Percentiles rank a stretch among this genome's conserved stretches.
Evolutionary conservation across 2,888 invertebrate species (phyloP).

Genomic region (Cabera pusaria): DNA sequence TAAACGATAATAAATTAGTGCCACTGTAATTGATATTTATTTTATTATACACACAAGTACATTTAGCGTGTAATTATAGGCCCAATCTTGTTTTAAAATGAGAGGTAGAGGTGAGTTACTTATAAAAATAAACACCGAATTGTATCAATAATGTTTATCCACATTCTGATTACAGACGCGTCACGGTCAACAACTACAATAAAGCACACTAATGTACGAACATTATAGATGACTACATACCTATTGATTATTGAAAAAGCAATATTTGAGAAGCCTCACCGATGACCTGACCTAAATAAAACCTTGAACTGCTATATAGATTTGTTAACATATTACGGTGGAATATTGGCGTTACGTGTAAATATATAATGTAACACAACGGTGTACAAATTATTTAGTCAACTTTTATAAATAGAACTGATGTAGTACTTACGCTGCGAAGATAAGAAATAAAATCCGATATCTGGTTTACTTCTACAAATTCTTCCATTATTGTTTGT

Average conservation of each 20-base stretch:
- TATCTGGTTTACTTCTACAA: conserved; percentile 88
- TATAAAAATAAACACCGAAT: too few species aligned
- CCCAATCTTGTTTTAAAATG: too few species aligned
- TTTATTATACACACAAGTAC: too few species aligned
- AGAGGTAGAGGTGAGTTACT: too few species aligned
- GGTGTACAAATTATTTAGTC: conserved; percentile 3
- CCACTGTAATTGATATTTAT: too few species aligned
- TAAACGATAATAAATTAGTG: too few species aligned
- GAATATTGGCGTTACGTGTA: conserved; percentile 1
- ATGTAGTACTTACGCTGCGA: conserved; percentile 86
- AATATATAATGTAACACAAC: conserved; percentile 19
- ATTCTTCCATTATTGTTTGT: conserved; percentile 81
- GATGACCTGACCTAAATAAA: neutral
- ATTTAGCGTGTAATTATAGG: conserved; percentile 1
- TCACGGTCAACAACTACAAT: conserved; percentile 26
- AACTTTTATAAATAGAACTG: conserved; percentile 16
- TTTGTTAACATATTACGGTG: neutral
- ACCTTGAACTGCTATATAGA: conserved; percentile 4
- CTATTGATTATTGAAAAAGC: too few species aligned
- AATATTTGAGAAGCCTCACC: neutral
- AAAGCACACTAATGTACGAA: neutral
- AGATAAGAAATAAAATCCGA: conserved; percentile 91
- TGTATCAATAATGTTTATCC: too few species aligned
- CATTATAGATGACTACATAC: too few species aligned
- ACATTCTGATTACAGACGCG: conserved; percentile 13